phyloP scores from a whole-genome alignment of 1,140 invertebrate species.

The Trichogramma pretiosum region DNA sequence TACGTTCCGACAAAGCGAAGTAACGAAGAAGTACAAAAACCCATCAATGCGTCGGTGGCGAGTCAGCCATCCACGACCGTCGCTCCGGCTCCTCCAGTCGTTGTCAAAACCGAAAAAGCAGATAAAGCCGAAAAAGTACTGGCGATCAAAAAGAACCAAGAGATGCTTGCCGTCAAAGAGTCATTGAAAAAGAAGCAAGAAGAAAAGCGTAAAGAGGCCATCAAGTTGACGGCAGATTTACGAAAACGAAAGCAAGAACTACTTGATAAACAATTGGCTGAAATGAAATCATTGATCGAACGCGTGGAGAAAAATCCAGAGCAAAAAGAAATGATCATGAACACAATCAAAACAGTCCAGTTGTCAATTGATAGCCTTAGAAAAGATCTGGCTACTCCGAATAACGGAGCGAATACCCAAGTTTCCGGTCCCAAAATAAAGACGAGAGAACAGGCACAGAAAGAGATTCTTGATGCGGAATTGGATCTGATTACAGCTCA shows the following conservation, averaged over 20 bases:
- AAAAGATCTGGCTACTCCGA: conserved; percentile 54
- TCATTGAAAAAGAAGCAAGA: conserved; percentile 57
- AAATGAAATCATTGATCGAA: conserved; percentile 67
- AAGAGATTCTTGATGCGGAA: conserved; percentile 80
- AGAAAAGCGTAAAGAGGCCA: conserved; percentile 58
- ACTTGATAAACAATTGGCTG: conserved; percentile 66
- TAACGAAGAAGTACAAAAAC: conserved; percentile 27
- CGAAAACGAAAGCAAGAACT: conserved; percentile 69
- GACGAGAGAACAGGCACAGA: conserved; percentile 60
- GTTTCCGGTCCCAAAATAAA: conserved; percentile 31
- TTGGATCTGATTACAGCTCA: conserved; percentile 78
- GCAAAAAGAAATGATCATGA: conserved; percentile 59
- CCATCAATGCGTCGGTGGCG: conserved; percentile 38
- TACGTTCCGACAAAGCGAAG: conserved; percentile 40
- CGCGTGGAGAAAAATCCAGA: conserved; percentile 63
- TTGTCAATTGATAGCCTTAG: conserved; percentile 67
- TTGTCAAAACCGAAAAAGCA: conserved; percentile 15
- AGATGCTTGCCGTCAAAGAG: conserved; percentile 54
- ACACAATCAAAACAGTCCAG: conserved; percentile 67
- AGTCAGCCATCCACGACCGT: conserved; percentile 28
- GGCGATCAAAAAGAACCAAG: conserved; percentile 56
- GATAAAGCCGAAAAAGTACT: conserved; percentile 42
- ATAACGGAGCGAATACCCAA: conserved; percentile 33
- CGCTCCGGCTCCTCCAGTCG: conserved; percentile 20
- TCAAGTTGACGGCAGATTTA: conserved; percentile 64